Percentiles rank a stretch among this genome's conserved stretches.
Conservation (phyloP, 1,140 invertebrate genomes). For the Paralvinella palmiformis region DNA sequence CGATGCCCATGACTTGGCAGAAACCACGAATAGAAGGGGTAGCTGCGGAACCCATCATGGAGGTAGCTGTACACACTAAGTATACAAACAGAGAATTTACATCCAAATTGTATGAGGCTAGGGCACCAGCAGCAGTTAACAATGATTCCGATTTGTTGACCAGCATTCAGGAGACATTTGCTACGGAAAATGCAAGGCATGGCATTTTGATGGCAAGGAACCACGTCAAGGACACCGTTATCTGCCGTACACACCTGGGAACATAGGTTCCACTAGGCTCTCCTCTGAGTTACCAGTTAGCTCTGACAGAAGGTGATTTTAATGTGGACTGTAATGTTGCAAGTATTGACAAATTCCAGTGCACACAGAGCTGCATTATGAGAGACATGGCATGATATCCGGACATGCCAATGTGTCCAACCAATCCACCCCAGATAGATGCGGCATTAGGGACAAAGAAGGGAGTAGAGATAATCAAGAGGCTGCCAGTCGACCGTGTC, state of each 20-base stretch:
- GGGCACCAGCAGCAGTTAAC: not conserved
- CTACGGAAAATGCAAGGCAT: too few relatives aligned
- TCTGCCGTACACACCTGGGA: too few relatives aligned
- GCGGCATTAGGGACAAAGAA: too few relatives aligned
- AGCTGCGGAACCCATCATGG: slow-evolving; percentile 1
- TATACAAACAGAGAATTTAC: not conserved
- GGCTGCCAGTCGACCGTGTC: too few relatives aligned
- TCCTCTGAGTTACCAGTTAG: not conserved
- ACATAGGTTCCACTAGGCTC: too few relatives aligned
- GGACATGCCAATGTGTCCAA: too few relatives aligned
- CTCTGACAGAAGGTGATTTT: not conserved
- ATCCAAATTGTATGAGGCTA: not conserved
- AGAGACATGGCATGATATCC: not conserved
- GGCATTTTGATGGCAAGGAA: too few relatives aligned
- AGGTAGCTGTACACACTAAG: not conserved
- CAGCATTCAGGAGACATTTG: too few relatives aligned
- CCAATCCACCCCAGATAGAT: too few relatives aligned
- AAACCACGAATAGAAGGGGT: not conserved
- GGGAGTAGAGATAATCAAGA: too few relatives aligned
- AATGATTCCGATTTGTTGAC: not conserved
- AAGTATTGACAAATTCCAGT: not conserved
- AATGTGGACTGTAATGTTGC: slow-evolving; percentile 1
- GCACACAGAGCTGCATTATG: not conserved
- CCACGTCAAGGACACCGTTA: too few relatives aligned
- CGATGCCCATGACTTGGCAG: slow-evolving; percentile 8